Conservation (phyloP, 2,113 vertebrate genomes). For the Nannospalax galili region DNA sequence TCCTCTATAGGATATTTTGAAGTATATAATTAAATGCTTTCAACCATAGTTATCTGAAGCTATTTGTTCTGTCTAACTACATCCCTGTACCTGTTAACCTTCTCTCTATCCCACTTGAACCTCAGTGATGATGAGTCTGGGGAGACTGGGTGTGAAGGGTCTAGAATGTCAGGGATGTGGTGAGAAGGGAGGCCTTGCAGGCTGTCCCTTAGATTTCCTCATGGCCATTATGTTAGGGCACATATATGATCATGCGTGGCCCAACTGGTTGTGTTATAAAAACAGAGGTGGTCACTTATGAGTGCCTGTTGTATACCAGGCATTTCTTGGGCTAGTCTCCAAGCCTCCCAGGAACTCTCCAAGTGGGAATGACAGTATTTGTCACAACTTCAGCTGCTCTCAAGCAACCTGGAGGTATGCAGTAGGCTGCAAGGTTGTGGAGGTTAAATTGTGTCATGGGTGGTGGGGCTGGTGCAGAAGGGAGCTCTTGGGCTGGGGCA, state of each 20-base stretch:
- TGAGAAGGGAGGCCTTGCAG: neutral
- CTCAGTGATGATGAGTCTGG: too few relatives aligned
- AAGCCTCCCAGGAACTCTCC: neutral
- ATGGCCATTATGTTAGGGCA: neutral
- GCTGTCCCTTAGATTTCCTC: neutral
- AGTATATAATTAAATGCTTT: too few relatives aligned
- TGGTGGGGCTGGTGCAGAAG: neutral
- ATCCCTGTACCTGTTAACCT: neutral
- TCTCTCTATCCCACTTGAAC: neutral
- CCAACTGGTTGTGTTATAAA: neutral
- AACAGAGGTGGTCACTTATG: neutral
- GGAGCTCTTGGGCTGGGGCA: neutral
- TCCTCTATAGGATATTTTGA: neutral
- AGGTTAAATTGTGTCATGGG: neutral
- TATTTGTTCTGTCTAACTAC: neutral
- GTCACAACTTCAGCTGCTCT: neutral
- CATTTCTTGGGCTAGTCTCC: neutral
- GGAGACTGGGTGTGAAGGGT: neutral
- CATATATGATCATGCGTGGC: too few relatives aligned
- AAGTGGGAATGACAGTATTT: neutral
- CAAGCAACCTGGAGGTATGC: neutral
- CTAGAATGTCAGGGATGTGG: neutral
- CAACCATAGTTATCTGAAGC: neutral
- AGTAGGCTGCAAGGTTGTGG: accelerated
- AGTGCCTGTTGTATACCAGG: neutral